Evolutionary conservation across 2,888 invertebrate species (phyloP), one percentile per base, ranked within the genome.

Genomic region (Balanococcus diminutus): DNA sequence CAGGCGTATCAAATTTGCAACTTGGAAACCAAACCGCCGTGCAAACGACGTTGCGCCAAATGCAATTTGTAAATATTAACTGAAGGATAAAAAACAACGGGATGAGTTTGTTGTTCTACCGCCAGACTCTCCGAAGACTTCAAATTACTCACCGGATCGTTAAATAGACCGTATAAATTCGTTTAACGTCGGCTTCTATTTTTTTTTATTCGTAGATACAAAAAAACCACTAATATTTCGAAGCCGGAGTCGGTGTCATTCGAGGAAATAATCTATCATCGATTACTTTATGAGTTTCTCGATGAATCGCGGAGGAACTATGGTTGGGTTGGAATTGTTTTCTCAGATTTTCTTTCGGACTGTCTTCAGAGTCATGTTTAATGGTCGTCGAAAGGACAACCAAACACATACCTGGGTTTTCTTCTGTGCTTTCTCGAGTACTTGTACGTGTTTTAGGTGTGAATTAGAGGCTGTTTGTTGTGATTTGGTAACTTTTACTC

Each of bases 101-200:
- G 61, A 67, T 67, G n/a, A 67, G 61, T 75, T 31, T 32, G 31
- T 31, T 75, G 28, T 67, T 67, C 61, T 67, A 67, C 28, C 9
- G 36, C 36, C 5, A 4, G 5, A 36, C 36, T 51, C 3, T 51
- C n/a, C 19, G 19, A 51, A 51, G 19, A 51, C 51, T 51, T 19
- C 28, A 28, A 67, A 67, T 67, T 67, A 67, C 67, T 51, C 51
- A 51, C 51, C 51, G 9, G 51, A 51, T 51, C 51, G 67, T 67
- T 67, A 67, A 67, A 67, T 67, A 67, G 67, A 67, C 67, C 67
- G 67, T 67, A 67, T 67, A 51, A 67, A 67, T 28, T 67, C 67
- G 67, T 67, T 31, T 28, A 67, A 25, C 8, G 51, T 51, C 51
- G 51, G 19, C 67, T 67, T 28, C 28, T 67, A 2, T 67, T 67